Percentiles rank a stretch among this genome's conserved stretches.
phyloP scores from a whole-genome alignment of 64 coral and sea anemone genomes.

The Dendrophyllia cribrosa region DNA sequence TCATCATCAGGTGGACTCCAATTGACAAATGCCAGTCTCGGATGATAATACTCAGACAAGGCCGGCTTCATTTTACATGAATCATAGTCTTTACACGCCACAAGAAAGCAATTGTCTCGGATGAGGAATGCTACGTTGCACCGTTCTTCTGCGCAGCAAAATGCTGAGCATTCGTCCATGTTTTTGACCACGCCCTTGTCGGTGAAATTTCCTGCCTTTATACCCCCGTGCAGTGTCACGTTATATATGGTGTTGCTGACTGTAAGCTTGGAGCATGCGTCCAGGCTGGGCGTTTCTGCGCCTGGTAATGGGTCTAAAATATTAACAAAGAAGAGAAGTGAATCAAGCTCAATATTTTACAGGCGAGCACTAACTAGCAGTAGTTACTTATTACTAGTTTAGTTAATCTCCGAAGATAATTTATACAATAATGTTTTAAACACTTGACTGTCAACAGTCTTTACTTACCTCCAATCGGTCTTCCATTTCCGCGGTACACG shows the following conservation, averaged over 20 bases:
- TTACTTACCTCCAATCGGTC: constrained; percentile 77
- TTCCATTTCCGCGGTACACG: constrained; percentile 72
- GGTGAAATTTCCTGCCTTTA: constrained; percentile 83
- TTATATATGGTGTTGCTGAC: constrained; percentile 83
- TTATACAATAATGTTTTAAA: neutral
- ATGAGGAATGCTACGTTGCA: constrained; percentile 95
- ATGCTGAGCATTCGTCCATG: constrained; percentile 83
- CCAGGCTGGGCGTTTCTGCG: constrained; percentile 40
- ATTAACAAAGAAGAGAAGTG: constrained; percentile 1
- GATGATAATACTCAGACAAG: constrained; percentile 89
- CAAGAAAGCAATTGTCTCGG: constrained; percentile 82
- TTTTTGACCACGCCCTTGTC: constrained; percentile 84
- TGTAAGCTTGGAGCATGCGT: constrained; percentile 42
- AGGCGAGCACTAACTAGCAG: neutral
- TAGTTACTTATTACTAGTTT: too few species aligned
- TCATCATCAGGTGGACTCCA: constrained; percentile 85
- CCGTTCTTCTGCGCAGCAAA: constrained; percentile 77
- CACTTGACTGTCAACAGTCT: neutral
- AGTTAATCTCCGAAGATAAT: too few species aligned
- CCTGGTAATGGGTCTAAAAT: constrained; percentile 61
- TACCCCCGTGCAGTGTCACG: constrained; percentile 80
- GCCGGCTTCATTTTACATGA: constrained; percentile 84
- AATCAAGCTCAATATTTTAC: neutral
- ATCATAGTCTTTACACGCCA: constrained; percentile 88
- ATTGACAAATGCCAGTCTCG: constrained; percentile 82